These are phyloP conservation scores for Ophthalmotilapia sp. DNA, from an alignment of 2,113 vertebrate genomes.

Conservation along the genomic window DNA sequence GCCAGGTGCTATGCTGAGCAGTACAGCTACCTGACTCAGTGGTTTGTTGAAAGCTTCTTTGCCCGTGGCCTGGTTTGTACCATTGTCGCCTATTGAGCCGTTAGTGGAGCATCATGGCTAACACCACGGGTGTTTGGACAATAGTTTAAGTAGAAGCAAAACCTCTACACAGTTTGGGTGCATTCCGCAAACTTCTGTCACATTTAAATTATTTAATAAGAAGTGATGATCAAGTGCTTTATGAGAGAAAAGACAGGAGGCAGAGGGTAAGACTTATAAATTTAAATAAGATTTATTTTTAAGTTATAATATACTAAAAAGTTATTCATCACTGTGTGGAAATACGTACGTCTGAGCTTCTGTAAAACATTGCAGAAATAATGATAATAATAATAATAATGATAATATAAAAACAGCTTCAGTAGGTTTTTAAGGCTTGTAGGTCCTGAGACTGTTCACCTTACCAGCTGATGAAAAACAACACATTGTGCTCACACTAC, in stretches of 20 bases:
- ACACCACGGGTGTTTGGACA: background rate
- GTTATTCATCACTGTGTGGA: constrained; percentile 14
- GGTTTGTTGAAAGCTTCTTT: constrained; percentile 11
- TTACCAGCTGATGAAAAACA: background rate
- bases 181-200: background rate
- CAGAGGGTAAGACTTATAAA: background rate
- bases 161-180: background rate
- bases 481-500: background rate
- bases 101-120: background rate
- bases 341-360: constrained; percentile 23
- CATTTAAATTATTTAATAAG: background rate
- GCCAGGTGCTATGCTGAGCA: constrained; percentile 13
- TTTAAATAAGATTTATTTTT: constrained; percentile 36
- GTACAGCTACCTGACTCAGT: constrained; percentile 41
- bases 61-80: background rate
- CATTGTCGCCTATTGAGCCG: background rate
- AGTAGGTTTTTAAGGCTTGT: constrained; percentile 17
- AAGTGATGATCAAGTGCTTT: background rate
- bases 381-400: background rate
- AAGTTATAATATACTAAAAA: constrained; percentile 40
- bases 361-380: constrained; percentile 20
- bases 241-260: background rate
- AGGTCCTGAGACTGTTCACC: constrained; percentile 4
- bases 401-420: constrained; percentile 2
- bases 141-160: background rate